Evolutionary conservation across 2,888 invertebrate genomes (phyloP), one percentile per base, ranked within the genome.

Genomic region (Oscheius myriophilus): DNA sequence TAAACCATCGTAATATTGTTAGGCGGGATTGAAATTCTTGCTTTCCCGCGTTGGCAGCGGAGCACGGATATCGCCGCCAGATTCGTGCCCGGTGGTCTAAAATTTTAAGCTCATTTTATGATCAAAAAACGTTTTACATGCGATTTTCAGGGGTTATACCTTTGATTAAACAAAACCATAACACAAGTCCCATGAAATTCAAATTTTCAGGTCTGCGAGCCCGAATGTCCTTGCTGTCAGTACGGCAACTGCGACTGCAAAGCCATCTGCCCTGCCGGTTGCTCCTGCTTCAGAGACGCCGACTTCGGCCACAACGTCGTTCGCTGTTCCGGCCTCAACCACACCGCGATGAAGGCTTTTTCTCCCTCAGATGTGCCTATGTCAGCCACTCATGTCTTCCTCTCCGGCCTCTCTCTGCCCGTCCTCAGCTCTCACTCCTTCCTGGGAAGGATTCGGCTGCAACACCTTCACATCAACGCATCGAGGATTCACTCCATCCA

Each of bases 171-270:
- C n/a, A n/a, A n/a, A n/a, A n/a, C n/a, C n/a, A n/a, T n/a, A n/a
- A n/a, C n/a, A n/a, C n/a, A n/a, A n/a, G n/a, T n/a, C n/a, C n/a
- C n/a, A n/a, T n/a, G n/a, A 57, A 53, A 93, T 87, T 91, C 92
- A 73, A 91, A 91, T 23, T 46, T 71, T 66, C 49, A 72, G 74
- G 92, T 93, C 86, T 94, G 94, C 87, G 93, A 93, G 87, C 92
- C 93, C 6, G 88, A 92, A 74, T 94, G 94, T 87, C 92, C 93
- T 86, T 94, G 94, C 86, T 94, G 94, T 87, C 93, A 93, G 87
- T 94, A 93, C 87, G 93, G 93, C 85, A 93, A 93, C 43, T 94
- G 94, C 87, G 94, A 94, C 88, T 94, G 94, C 89, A 92, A 94
- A 90, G 93, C 93, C 92, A 93, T 92, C 61, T 94, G 94, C 85